Evolutionary conservation across 2,797 vertebrate species (phyloP).

Genomic region (Gorsachius magnificus): DNA sequence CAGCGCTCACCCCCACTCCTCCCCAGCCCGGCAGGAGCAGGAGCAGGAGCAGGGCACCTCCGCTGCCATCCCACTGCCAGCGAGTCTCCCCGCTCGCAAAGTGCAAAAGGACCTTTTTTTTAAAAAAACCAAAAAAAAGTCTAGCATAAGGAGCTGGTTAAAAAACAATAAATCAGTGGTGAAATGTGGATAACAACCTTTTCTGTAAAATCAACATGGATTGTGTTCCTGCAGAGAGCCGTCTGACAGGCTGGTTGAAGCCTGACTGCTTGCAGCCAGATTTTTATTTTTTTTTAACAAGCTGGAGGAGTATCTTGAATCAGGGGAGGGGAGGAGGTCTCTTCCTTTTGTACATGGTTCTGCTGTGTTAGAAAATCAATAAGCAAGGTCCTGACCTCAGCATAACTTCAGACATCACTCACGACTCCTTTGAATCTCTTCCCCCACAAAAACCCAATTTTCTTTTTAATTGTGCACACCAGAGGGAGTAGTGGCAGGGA

Average conservation of each 20-base stretch:
- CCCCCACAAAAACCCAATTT: neutral
- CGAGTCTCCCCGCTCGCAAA: conserved; percentile 4
- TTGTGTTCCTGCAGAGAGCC: conserved; percentile 80
- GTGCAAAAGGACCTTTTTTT: conserved; percentile 62
- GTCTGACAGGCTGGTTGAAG: conserved; percentile 77
- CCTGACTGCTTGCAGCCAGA: conserved; percentile 68
- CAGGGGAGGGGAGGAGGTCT: conserved; percentile 29
- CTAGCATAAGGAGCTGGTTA: conserved; percentile 86
- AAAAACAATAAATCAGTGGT: conserved; percentile 87
- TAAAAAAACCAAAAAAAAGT: neutral
- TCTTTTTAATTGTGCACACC: neutral
- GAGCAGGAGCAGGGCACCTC: neutral
- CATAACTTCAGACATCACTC: conserved; percentile 71
- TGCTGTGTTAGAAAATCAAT: conserved; percentile 69
- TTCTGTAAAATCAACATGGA: conserved; percentile 86
- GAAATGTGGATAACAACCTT: conserved; percentile 86
- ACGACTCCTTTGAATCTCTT: conserved; percentile 26
- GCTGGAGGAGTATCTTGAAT: conserved; percentile 25
- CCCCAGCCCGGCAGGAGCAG: neutral
- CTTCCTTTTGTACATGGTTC: conserved; percentile 52
- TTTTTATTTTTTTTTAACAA: neutral
- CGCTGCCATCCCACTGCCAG: conserved; percentile 19
- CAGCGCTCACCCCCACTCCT: neutral
- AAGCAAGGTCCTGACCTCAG: conserved; percentile 67
- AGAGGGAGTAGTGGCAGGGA: conserved; percentile 2